Evolutionary conservation across 2,888 invertebrate species (phyloP), one percentile per base, ranked within the genome.

Genomic region (Auanema freiburgensis): DNA sequence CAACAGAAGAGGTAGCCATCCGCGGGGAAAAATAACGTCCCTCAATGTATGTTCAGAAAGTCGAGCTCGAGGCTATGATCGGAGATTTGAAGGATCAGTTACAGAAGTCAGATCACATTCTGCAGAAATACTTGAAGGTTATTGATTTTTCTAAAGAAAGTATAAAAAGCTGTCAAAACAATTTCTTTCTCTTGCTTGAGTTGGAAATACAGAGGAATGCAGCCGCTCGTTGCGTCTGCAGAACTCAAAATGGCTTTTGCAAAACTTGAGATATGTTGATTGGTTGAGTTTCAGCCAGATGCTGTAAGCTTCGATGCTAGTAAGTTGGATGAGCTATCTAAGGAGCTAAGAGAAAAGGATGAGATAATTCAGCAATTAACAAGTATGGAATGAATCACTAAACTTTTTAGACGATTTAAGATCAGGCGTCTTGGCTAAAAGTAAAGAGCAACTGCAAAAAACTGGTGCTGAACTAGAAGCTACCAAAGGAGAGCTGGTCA

Each of bases 231-330:
- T 18, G 16, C 16, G 21, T 46, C 10, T 46, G 16, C 46, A 46
- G 16, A 46, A 18, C 16, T 46, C 46, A 18, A 46, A 46, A 46
- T 18, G 16, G 5, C 4, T 5, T 10, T 21, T 46, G 46, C 16
- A 21, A 18, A 46, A 46, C 21, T 10, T 10, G 21, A 46, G 46
- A 6, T 46, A 18, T 46, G 21, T 10, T 16, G 10, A 46, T 16
- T 46, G 4, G 5, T 43, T 21, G 16, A 46, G 16, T 46, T 46
- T 46, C 46, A 46, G 46, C 46, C 46, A 3, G 46, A 46, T 46
- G 46, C 10, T 10, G 46, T 46, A 5, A 46, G 46, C 21, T 46
- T 16, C 10, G 46, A 46, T 21, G 46, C 16, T 46, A 16, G 46
- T 16, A 46, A 46, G 10, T 21, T 46, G 46, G 21, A 46, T 18